Evolutionary conservation across 2,888 invertebrate genomes (phyloP), one percentile per base, ranked within the genome.

Genomic region (Hanleya hanleyi): DNA sequence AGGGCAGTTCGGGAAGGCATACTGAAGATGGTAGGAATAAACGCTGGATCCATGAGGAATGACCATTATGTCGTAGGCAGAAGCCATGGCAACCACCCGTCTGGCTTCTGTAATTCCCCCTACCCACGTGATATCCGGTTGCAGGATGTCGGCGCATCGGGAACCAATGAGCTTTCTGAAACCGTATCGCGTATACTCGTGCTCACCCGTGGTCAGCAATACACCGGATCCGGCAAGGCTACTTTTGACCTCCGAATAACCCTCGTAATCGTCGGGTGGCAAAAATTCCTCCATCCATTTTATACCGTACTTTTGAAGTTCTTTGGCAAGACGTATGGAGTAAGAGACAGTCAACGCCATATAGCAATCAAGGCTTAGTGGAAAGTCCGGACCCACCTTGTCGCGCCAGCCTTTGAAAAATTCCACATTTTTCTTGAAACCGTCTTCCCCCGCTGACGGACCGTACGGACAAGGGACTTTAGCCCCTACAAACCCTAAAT

Each of bases 241-340:
- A 84, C 77, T 7, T 87, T 75, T 69, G 0, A 86, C 85, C 32
- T 84, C 79, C 18, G 75, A 77, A 68, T 86, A 88, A 0, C 88
- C 89, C 15, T 81, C 79, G 69, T 88, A 89, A 69, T 85, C 82
- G 69, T 89, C 89, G 6, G 89, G 89, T 0, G 86, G 88, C 6
- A 89, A 78, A 73, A 83, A 87, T 71, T 89, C 89, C 71, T 89
- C 88, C 71, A 89, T 86, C 89, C 89, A 88, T 70, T 88, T 88
- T 26, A 89, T 69, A 5, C 86, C 86, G 26, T 78, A 80, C 7
- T 86, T 85, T 68, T 87, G 86, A 33, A 88, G 81, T 37, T 80
- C 84, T 70, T 77, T 81, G 15, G 87, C 88, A 47, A 89, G 79
- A 37, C 83, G 78, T 6, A 85, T 81, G 7, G 87, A 79, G 70